Conservation (phyloP, 2,888 invertebrate genomes). For the Polymixis flavicincta region DNA sequence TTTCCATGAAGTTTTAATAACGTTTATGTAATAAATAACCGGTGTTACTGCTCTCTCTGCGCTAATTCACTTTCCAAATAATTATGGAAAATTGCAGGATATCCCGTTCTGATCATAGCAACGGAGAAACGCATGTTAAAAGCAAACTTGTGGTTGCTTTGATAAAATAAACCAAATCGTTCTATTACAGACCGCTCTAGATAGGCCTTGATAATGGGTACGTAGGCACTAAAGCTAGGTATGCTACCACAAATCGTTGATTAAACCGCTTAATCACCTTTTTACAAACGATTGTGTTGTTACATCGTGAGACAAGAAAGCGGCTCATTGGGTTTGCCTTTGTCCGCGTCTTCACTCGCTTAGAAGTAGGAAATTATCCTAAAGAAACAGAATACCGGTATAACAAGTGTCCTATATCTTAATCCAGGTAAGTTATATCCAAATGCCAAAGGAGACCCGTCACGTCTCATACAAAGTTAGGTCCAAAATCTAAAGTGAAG, state of each 20-base stretch:
- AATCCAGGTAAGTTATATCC: background rate
- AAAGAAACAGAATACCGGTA: background rate
- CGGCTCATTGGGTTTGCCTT: background rate
- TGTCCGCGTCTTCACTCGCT: background rate
- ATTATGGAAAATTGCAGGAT: constrained; percentile 22
- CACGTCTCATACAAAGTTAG: no score
- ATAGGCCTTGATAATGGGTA: background rate
- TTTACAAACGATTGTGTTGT: background rate
- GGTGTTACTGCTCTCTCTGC: constrained; percentile 21
- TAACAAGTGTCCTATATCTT: background rate
- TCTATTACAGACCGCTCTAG: background rate
- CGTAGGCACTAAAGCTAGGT: background rate
- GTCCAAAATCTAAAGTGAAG: no score
- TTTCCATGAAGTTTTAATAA: constrained; percentile 12
- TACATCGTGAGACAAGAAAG: background rate
- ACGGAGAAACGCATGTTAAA: background rate
- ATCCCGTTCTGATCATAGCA: constrained; percentile 22
- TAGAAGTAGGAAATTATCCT: background rate
- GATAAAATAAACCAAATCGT: background rate
- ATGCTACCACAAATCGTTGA: background rate
- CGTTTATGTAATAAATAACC: constrained; percentile 21
- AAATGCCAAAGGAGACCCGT: background rate
- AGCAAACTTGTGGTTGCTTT: background rate
- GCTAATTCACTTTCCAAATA: constrained; percentile 33
- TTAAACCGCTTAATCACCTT: background rate